phyloP scores from a whole-genome alignment of 1,140 invertebrate genomes.

The Tetramorium simillimum region DNA sequence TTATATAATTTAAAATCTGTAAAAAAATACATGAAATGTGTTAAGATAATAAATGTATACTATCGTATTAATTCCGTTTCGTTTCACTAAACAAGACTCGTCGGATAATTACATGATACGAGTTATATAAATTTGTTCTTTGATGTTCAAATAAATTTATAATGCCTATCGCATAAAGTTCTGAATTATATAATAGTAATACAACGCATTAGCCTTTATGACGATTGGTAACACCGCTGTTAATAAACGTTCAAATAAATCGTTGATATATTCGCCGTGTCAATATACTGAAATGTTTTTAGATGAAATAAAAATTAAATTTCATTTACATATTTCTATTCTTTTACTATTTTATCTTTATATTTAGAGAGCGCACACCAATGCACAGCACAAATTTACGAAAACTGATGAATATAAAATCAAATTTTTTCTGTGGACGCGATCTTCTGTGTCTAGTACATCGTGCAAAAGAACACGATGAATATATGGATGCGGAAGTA shows the following conservation, averaged over 20 bases:
- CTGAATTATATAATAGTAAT: conserved; percentile 28
- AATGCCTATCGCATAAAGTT: background rate
- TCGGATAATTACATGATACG: background rate
- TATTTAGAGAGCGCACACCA: background rate
- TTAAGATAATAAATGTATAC: background rate
- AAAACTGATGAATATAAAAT: conserved; percentile 52
- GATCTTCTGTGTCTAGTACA: conserved; percentile 46
- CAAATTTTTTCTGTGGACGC: conserved; percentile 19
- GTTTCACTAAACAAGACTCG: background rate
- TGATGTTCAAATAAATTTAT: conserved; percentile 7
- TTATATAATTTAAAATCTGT: background rate
- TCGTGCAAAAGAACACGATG: conserved; percentile 53
- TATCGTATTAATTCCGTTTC: background rate
- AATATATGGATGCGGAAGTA: conserved; percentile 64
- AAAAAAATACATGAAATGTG: background rate
- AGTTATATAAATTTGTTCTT: conserved; percentile 6
- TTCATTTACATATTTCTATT: background rate
- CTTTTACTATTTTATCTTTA: background rate
- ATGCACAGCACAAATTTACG: conserved; percentile 1
- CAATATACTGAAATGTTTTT: background rate
- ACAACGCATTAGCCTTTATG: background rate
- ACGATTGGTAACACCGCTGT: background rate
- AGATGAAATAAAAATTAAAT: background rate
- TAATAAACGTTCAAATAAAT: conserved; percentile 8
- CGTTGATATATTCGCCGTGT: background rate